Conservation (phyloP, 2,797 vertebrate genomes). For the Takifugu ocellatus region DNA sequence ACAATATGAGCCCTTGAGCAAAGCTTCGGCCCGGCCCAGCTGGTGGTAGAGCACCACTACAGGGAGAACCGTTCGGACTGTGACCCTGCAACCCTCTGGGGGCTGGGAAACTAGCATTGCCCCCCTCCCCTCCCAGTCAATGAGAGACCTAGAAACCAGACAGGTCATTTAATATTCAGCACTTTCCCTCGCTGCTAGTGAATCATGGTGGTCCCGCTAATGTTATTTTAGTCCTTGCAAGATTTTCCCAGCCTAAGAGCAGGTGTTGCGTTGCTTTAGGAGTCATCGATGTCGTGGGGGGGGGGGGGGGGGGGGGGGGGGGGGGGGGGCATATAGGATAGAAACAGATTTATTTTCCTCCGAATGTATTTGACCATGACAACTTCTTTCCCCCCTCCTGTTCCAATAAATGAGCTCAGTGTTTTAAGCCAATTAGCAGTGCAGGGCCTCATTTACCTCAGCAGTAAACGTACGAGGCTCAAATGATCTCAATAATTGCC, state of each 20-base stretch:
- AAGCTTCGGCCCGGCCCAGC: slow-evolving; percentile 42
- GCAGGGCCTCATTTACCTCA: slow-evolving; percentile 34
- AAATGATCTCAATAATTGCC: slow-evolving; percentile 25
- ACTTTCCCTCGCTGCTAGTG: slow-evolving; percentile 20
- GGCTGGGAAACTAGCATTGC: slow-evolving; percentile 48
- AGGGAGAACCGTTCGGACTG: slow-evolving; percentile 55
- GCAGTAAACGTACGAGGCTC: slow-evolving; percentile 20
- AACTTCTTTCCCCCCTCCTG: slow-evolving; percentile 10
- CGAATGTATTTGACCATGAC: slow-evolving; percentile 27
- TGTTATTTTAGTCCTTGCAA: slow-evolving; percentile 27
- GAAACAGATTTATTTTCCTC: slow-evolving; percentile 1
- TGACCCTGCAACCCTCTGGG: slow-evolving; percentile 51
- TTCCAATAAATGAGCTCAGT: slow-evolving; percentile 53
- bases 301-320: slow-evolving; percentile 10
- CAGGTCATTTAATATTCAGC: slow-evolving; percentile 43
- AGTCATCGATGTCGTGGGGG: slow-evolving; percentile 20
- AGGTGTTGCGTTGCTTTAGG: slow-evolving; percentile 41
- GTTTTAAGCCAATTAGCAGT: slow-evolving; percentile 43
- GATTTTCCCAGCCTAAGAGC: slow-evolving; percentile 24
- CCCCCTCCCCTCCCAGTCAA: slow-evolving; percentile 35
- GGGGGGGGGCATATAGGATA: not conserved
- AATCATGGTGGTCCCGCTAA: slow-evolving; percentile 44
- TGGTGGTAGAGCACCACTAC: slow-evolving; percentile 46
- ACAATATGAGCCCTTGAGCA: slow-evolving; percentile 37
- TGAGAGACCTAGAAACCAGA: slow-evolving; percentile 32